phyloP scores from a whole-genome alignment of 2,113 vertebrate species.

The Leiothrix lutea region DNA sequence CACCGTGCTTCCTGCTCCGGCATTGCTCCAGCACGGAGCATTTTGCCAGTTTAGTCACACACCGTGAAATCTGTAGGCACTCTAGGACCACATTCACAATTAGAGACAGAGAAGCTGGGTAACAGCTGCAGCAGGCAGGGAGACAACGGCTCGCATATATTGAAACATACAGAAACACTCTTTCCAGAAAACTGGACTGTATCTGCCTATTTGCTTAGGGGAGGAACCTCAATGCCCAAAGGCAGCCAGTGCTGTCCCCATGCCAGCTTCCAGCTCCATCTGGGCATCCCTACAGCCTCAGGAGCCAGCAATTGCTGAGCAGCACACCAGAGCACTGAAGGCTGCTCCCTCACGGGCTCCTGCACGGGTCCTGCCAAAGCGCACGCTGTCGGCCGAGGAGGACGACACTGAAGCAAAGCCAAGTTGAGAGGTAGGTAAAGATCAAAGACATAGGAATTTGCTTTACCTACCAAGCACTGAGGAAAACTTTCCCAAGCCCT shows the following conservation, averaged over 20 bases:
- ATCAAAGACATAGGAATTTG: not conserved
- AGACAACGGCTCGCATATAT: not conserved
- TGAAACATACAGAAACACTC: not conserved
- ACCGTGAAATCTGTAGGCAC: not conserved
- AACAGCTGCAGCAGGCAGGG: not conserved
- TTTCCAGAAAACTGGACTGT: not conserved
- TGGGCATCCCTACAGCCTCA: not conserved
- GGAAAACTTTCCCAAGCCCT: not conserved
- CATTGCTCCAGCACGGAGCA: not conserved
- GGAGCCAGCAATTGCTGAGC: not conserved
- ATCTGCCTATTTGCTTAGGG: not conserved
- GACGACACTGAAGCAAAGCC: not conserved
- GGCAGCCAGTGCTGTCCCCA: not conserved
- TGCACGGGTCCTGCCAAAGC: not conserved
- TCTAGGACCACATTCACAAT: not conserved
- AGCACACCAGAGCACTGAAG: accelerated
- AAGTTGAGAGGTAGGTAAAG: not conserved
- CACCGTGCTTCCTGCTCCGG: not conserved
- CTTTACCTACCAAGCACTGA: not conserved
- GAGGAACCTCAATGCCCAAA: not conserved
- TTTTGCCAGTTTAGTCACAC: not conserved
- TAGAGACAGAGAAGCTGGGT: not conserved
- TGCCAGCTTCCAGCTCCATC: not conserved
- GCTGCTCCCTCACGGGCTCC: not conserved
- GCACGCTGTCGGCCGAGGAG: accelerated